Percentiles rank a stretch among this genome's conserved stretches.
phyloP scores from a whole-genome alignment of 2,797 vertebrate species.

The Platalea minor region DNA sequence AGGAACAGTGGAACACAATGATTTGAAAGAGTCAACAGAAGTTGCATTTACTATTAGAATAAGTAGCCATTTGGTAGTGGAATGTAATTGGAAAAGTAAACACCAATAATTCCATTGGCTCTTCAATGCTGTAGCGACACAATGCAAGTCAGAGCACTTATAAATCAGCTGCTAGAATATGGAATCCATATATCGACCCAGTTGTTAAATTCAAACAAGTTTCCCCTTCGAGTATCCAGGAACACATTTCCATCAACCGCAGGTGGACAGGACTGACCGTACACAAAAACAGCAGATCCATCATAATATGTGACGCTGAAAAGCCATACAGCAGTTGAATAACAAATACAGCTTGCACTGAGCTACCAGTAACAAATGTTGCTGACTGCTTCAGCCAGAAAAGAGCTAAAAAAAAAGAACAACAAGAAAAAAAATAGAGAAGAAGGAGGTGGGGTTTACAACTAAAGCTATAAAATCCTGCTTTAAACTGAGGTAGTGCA shows the following conservation, averaged over 20 bases:
- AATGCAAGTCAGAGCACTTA: not conserved
- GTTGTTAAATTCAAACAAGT: not conserved
- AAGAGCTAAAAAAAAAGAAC: not conserved
- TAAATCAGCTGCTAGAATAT: not conserved
- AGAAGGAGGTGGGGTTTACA: not conserved
- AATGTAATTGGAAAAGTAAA: not conserved
- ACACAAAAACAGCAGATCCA: not conserved
- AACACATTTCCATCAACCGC: not conserved
- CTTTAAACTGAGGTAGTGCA: not conserved
- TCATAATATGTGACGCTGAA: not conserved
- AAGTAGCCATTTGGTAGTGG: not conserved
- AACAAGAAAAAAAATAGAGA: not conserved
- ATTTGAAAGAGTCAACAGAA: not conserved
- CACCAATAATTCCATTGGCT: not conserved
- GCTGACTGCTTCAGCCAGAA: not conserved
- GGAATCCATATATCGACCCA: not conserved
- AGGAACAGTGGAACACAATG: not conserved
- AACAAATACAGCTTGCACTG: not conserved
- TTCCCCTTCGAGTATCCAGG: not conserved
- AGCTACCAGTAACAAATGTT: not conserved
- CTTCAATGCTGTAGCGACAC: not conserved
- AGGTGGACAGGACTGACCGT: not conserved
- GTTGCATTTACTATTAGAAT: not conserved
- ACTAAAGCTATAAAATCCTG: not conserved
- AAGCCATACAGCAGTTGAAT: not conserved